Evolutionary conservation across 2,888 invertebrate genomes (phyloP), one percentile per base, ranked within the genome.

Genomic region (Chelonus formosanus): DNA sequence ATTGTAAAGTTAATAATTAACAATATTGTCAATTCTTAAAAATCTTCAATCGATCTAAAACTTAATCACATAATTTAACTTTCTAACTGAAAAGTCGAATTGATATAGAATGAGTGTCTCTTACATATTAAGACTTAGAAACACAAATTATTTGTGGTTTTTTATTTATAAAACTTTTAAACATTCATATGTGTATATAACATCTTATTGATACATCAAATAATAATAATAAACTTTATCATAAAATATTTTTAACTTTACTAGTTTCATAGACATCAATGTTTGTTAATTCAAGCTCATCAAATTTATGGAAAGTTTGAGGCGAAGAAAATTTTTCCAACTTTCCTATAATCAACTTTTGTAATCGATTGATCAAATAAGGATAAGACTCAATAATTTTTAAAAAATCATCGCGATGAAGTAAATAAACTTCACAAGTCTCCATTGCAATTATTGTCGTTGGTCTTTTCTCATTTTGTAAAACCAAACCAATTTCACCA

Each of bases 401-500:
- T 4, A 78, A 75, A 68, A 87, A 86, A 67, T 85, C 82, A 20
- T 73, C 74, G 45, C 85, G 78, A 4, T 74, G 73, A 20, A 87
- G 69, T 31, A 79, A 72, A 62, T 82, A 84, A 44, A 86, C 71
- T 68, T 86, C 86, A 66, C 85, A 84, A 31, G 83, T 84, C 69
- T 86, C 86, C 8, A 85, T 76, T 0, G 87, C 86, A 2, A 85
- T 70, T 3, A 86, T 82, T 5, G 75, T 85, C 0, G 84, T 85
- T 2, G 81, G 75, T 10, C 84, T 76, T 5, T 77, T 77, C 67
- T 84, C 84, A 52, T 82, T 82, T 3, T 84, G 79, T 74, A 85
- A 80, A 6, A 87, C 75, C 50, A 86, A 68, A 0, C 85, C 80
- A 45, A 86, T 78, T 73, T 87, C 86, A 0, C 86, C 87, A 70